These are phyloP conservation scores for Myotis daubentonii DNA, from an alignment of 2,797 vertebrate genomes.

Conservation along the genomic window DNA sequence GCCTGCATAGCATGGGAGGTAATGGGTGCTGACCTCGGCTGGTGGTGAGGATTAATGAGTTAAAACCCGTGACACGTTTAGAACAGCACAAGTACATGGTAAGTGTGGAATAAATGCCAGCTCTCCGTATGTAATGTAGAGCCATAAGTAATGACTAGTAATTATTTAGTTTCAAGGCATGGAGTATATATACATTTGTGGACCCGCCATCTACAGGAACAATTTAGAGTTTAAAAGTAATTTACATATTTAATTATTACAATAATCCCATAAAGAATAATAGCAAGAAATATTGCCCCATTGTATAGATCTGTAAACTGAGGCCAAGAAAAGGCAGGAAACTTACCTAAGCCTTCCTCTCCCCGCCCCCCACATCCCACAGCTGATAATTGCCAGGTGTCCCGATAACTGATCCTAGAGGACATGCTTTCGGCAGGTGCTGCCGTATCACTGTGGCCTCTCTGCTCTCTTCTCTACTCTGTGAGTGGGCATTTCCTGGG, in stretches of 20 bases:
- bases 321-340: background rate
- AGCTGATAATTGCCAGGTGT: background rate
- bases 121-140: background rate
- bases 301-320: background rate
- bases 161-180: background rate
- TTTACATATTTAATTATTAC: background rate
- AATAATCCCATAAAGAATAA: background rate
- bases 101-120: no score
- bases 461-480: background rate
- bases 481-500: background rate
- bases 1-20: background rate
- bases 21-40: background rate
- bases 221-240: background rate
- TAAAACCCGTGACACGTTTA: background rate
- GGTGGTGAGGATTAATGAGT: background rate
- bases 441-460: background rate
- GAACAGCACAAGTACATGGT: background rate
- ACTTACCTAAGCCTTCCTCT: background rate
- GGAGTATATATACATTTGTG: background rate
- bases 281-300: background rate
- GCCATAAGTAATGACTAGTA: background rate
- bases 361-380: no score
- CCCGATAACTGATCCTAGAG: background rate
- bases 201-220: background rate
- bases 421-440: background rate